Evolutionary conservation across 2,113 vertebrate species (phyloP).

Genomic region (Tachuris rubrigastra): DNA sequence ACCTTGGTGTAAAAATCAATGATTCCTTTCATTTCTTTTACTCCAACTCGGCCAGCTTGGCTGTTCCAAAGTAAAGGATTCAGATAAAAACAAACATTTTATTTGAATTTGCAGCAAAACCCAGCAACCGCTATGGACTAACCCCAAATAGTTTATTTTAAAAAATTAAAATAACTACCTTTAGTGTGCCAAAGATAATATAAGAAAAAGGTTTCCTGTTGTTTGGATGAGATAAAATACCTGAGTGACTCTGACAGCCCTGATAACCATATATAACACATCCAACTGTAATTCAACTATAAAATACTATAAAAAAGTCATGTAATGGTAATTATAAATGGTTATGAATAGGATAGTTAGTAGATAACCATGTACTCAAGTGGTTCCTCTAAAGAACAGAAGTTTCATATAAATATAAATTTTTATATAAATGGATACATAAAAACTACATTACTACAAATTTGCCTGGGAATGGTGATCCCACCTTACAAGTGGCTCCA

Average conservation of each 20-base stretch:
- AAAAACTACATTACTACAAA: neutral
- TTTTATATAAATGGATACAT: neutral
- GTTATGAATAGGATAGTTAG: neutral
- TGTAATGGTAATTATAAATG: neutral
- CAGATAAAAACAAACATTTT: neutral
- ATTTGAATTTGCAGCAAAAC: neutral
- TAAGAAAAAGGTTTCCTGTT: neutral
- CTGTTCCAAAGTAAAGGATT: neutral
- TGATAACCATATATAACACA: neutral
- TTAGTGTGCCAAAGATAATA: neutral
- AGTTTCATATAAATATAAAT: neutral
- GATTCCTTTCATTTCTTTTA: neutral
- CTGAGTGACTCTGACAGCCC: neutral
- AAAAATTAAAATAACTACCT: neutral
- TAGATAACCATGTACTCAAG: neutral
- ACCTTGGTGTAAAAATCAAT: slow-evolving; percentile 41
- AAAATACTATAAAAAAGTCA: neutral
- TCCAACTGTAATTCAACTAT: neutral
- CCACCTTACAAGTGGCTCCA: neutral
- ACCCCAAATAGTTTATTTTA: neutral
- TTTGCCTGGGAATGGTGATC: neutral
- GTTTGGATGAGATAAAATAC: neutral
- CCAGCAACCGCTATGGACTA: neutral
- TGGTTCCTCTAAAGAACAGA: neutral
- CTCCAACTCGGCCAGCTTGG: neutral